A percentile compares a stretch with the other conserved stretches of the same genome.
Evolutionary conservation across 2,113 vertebrate genomes (phyloP).

Genomic region (Charina bottae): DNA sequence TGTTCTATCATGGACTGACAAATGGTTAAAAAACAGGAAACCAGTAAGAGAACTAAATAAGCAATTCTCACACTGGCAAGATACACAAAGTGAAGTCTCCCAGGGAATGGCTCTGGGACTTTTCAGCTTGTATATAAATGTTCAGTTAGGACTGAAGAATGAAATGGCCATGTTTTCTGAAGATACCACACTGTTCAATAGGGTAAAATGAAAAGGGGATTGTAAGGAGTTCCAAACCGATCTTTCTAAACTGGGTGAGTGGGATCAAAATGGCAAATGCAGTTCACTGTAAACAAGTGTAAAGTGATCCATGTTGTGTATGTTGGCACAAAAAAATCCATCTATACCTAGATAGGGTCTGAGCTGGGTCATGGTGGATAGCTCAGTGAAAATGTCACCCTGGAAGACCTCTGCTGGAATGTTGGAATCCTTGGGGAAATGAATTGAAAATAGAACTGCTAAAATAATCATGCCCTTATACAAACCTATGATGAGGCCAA

Average conservation of each 20-base stretch:
- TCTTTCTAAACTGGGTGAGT: not conserved
- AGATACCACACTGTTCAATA: not conserved
- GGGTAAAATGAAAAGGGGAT: not conserved
- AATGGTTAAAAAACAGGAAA: not conserved
- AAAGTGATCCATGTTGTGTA: not conserved
- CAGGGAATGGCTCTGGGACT: not conserved
- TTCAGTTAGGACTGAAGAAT: not conserved
- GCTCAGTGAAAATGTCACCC: not conserved
- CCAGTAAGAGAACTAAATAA: not conserved
- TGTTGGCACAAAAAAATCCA: not conserved
- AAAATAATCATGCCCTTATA: not conserved
- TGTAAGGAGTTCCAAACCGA: not conserved
- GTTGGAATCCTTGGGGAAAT: not conserved
- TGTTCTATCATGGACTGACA: not conserved
- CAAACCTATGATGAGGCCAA: not conserved
- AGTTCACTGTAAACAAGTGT: not conserved
- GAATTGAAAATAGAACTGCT: not conserved
- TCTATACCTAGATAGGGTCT: not conserved
- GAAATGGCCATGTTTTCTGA: not conserved
- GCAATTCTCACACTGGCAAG: not conserved
- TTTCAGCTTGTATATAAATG: not conserved
- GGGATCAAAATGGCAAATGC: not conserved
- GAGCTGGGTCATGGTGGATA: not conserved
- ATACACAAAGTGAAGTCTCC: not conserved
- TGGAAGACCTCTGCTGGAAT: not conserved